phyloP scores from a whole-genome alignment of 2,113 vertebrate species.

The Daubentonia madagascariensis region DNA sequence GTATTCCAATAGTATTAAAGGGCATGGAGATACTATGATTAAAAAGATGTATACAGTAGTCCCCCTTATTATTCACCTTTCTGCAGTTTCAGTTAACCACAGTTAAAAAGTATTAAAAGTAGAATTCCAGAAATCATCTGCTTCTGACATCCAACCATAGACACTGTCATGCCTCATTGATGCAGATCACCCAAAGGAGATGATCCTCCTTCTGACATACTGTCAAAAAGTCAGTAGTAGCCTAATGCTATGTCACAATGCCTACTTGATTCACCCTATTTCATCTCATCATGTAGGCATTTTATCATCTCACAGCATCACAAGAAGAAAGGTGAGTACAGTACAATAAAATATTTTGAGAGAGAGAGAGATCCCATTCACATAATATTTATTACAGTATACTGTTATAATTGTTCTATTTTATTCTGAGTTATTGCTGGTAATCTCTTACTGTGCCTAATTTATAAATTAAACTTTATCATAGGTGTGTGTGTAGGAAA shows the following conservation, averaged over 20 bases:
- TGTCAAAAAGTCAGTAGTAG: not conserved
- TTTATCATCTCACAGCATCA: not conserved
- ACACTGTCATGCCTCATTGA: not conserved
- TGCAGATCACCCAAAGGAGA: not conserved
- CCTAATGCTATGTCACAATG: not conserved
- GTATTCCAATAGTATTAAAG: not conserved
- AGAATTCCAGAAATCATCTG: not conserved
- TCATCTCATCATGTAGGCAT: not conserved
- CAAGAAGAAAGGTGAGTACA: not conserved
- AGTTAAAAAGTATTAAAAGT: not conserved
- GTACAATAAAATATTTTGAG: not conserved
- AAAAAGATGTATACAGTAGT: not conserved
- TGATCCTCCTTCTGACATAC: not conserved
- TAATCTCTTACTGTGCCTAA: not conserved
- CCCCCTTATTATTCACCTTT: not conserved
- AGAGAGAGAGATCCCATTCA: not conserved
- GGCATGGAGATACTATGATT: not conserved
- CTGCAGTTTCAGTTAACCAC: not conserved
- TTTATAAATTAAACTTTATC: not conserved
- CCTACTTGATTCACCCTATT: not conserved
- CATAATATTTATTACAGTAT: not conserved
- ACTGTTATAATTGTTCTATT: not conserved
- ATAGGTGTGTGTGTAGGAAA: not conserved
- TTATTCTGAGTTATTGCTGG: not conserved
- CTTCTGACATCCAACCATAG: not conserved